Base-by-base conservation (phyloP, 2,113 vertebrate species). In the Lamprotornis superbus region DNA sequence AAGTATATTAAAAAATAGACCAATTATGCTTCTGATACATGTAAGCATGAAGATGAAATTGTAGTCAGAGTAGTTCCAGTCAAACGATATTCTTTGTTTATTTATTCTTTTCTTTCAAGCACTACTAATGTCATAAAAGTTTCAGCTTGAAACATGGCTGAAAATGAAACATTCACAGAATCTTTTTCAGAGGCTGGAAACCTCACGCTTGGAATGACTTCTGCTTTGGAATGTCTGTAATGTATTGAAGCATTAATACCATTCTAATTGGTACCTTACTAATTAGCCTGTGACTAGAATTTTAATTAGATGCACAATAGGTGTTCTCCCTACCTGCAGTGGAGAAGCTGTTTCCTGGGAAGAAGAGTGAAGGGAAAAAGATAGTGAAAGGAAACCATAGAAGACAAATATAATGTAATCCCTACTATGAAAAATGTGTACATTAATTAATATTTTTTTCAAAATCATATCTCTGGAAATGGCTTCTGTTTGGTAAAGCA, bases 201-300 rank as follows among this genome's bases (percentile, higher is more conserved):
- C n/a, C 30, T 63, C 84, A 74, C 11, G 8, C 40, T 83, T 83
- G 55, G 52, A 91, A 86, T 77, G 17, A 59, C 91, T 95, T 95
- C 82, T 88, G 46, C 67, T 95, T 77, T 86, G 76, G 63, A 94
- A 93, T 93, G 67, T 67, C 75, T 93, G 68, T 80, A 93, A 74
- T 88, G 55, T 39, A 53, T 20, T 81, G 83, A 90, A 75, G 76
- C 47, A 46, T 81, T 95, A 96, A 94, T 95, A 52, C 75, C 39
- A 88, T 70, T 40, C 56, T 96, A 93, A 95, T 96, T 93, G 64
- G 78, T 89, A 86, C 75, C 85, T 75, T 87, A 89, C 90, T 96
- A 96, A 96, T 96, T 93, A 97, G 82, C 73, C 52, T 2, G 17
- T 94, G 94, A 95, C 68, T 78, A 40, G 92, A 97, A 96, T 94